Conservation (phyloP, 2,113 vertebrate genomes). For the Xyliphius kryptos region DNA sequence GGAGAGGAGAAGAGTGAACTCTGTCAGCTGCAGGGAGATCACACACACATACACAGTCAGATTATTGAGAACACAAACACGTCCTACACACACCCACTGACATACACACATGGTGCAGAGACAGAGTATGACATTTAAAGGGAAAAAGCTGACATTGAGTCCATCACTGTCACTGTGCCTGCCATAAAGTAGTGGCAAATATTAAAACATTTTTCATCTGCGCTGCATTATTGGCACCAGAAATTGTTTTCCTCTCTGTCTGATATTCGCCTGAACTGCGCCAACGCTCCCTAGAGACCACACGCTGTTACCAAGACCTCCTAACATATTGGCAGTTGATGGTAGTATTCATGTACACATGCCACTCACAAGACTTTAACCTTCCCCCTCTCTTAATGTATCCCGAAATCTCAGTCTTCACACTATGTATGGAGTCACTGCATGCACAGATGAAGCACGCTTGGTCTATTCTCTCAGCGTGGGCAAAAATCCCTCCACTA, state of each 20-base stretch:
- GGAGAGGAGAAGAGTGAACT: conserved; percentile 59
- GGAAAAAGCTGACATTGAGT: conserved; percentile 98
- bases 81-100: conserved; percentile 32
- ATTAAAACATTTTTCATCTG: conserved; percentile 99
- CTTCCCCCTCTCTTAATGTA: too few relatives aligned
- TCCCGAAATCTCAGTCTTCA: too few relatives aligned
- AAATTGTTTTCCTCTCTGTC: conserved; percentile 99
- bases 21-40: conserved; percentile 44
- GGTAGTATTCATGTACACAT: conserved; percentile 88
- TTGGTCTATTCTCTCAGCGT: too few relatives aligned
- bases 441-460: too few relatives aligned
- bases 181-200: conserved; percentile 99
- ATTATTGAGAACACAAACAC: conserved; percentile 35
- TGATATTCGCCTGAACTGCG: conserved; percentile 93
- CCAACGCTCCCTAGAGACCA: conserved; percentile 87
- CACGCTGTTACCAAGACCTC: conserved; percentile 92
- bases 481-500: too few relatives aligned
- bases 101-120: conserved; percentile 72
- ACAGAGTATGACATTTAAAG: conserved; percentile 99
- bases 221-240: conserved; percentile 99
- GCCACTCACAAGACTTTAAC: too few relatives aligned
- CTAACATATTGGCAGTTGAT: conserved; percentile 98
- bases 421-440: too few relatives aligned
- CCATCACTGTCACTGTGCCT: conserved; percentile 97
- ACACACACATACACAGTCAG: conserved; percentile 31